Base-by-base conservation (phyloP, 2,113 vertebrate species). In the Xenopus borealis region DNA sequence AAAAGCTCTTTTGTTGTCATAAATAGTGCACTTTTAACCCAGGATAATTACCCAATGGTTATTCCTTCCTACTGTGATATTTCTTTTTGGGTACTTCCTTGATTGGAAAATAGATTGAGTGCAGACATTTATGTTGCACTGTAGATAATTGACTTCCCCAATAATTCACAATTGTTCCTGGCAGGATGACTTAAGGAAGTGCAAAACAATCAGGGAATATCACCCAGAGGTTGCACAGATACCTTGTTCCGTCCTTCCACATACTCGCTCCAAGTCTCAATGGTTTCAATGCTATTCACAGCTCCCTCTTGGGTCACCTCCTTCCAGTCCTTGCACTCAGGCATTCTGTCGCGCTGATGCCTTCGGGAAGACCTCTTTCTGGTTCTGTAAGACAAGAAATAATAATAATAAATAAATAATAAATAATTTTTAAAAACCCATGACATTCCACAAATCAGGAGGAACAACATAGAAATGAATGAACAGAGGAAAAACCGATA, bases 211-310 rank as follows among this genome's bases (percentile, higher is more conserved):
- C 58, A 77, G 74, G 67, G 58, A 70, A 64, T 70, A 77, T 70
- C 74, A 77, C 74, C 66, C 74, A 69, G 66, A 75, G 73, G 19
- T 59, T 46, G 62, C 53, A 55, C 62, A 47, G 57, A 77, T 77
- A 98, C 97, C 96, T 98, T 99, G 84, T 95, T 92, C 77, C 88
- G 90, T 2, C 95, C 94, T 11, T 98, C 95, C 86, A 98, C 92
- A 1, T 90, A 88, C 83, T 98, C 94, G 0, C 87, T 87, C 82
- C 93, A 92, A 62, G 92, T 93, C 72, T 96, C 93, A 3, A 96
- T 89, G 62, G 89, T 92, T 71, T 97, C 94, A 0, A 97, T 93
- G 78, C 89, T 86, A 74, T 98, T 99, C 75, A 91, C 79, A 0
- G 88, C 82, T 0, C 92, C 91, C 75, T 93, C 92, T 2, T 62